A percentile compares a stretch with the other conserved stretches of the same genome.
Conservation (phyloP, 2,888 invertebrate species). For the Liodrosophila aerea region DNA sequence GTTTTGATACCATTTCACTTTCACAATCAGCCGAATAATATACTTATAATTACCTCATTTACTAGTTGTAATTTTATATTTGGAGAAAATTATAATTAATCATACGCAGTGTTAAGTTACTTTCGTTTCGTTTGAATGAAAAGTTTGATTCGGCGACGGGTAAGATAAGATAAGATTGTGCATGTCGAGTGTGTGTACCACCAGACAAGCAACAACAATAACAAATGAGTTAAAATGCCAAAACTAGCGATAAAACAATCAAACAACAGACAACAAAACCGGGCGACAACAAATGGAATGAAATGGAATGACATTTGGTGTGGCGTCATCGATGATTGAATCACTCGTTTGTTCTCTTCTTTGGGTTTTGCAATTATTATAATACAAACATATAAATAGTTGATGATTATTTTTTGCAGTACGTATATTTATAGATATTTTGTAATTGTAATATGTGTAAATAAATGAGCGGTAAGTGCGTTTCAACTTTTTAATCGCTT, state of each 20-base stretch:
- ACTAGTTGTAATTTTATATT: no score
- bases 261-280: slow-evolving; percentile 5
- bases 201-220: slow-evolving; percentile 12
- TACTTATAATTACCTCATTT: no score
- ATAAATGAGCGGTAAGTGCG: slow-evolving; percentile 50
- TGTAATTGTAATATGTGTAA: slow-evolving; percentile 18
- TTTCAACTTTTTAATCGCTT: slow-evolving; percentile 40
- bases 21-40: neutral
- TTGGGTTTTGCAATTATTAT: slow-evolving; percentile 24
- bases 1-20: neutral
- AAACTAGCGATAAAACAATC: slow-evolving; percentile 38
- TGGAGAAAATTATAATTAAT: neutral
- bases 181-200: neutral
- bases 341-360: no score
- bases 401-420: slow-evolving; percentile 35
- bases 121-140: slow-evolving; percentile 29
- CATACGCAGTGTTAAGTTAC: neutral
- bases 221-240: slow-evolving; percentile 20
- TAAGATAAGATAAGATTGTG: slow-evolving; percentile 63
- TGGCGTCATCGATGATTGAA: slow-evolving; percentile 70
- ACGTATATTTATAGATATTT: slow-evolving; percentile 28
- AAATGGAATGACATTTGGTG: slow-evolving; percentile 26
- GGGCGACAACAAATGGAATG: slow-evolving; percentile 25
- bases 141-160: slow-evolving; percentile 28
- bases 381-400: neutral